Evolutionary conservation across 2,113 vertebrate species (phyloP).

Genomic region (Lepisosteus oculatus): DNA sequence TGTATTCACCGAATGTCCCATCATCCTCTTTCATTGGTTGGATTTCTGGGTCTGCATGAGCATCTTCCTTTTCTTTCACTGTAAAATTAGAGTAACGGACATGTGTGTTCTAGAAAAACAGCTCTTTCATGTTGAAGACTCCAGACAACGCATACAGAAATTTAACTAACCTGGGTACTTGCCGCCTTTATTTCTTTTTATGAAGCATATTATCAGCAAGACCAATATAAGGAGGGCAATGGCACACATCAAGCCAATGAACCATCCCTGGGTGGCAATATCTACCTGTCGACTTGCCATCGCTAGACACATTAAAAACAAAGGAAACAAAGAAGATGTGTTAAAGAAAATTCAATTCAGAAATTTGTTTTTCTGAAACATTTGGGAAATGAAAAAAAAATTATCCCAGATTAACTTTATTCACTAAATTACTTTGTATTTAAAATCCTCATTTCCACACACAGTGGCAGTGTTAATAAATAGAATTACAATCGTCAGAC

Average conservation of each 20-base stretch:
- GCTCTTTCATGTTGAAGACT: not conserved
- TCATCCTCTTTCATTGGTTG: conserved; percentile 99
- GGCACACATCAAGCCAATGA: conserved; percentile 98
- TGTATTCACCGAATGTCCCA: conserved; percentile 96
- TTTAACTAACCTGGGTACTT: conserved; percentile 90
- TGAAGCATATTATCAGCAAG: conserved; percentile 96
- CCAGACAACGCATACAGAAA: too few species aligned
- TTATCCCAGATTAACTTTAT: too few species aligned
- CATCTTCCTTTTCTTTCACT: conserved; percentile 99
- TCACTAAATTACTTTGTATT: too few species aligned
- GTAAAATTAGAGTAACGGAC: conserved; percentile 22
- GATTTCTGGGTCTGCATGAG: conserved; percentile 95
- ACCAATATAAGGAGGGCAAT: conserved; percentile 96
- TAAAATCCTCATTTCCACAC: not conserved
- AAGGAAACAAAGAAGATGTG: conserved; percentile 10
- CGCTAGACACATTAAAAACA: conserved; percentile 61
- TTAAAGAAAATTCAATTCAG: too few species aligned
- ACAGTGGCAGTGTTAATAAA: not conserved
- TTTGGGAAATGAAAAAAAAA: too few species aligned
- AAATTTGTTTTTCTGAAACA: too few species aligned
- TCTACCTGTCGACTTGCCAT: conserved; percentile 93
- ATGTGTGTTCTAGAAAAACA: not conserved
- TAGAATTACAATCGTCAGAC: not conserved
- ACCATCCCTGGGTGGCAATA: conserved; percentile 98
- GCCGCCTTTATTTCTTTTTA: conserved; percentile 96